Conservation (phyloP, 2,888 invertebrate genomes). For the Antheraea assamensis region DNA sequence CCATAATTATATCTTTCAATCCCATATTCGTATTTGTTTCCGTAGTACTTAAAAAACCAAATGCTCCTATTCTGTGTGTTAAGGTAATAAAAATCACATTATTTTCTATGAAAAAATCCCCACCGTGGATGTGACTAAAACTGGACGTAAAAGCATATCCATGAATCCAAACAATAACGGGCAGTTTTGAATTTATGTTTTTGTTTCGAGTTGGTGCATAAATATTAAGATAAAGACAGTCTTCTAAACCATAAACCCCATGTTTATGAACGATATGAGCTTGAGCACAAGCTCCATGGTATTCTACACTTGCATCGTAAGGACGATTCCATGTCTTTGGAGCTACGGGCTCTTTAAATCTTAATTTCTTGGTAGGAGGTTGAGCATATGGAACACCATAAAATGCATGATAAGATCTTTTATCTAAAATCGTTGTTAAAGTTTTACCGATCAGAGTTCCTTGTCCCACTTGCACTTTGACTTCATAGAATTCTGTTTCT, state of each 20-base stretch:
- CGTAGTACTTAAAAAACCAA: conserved; percentile 70
- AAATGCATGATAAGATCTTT: conserved; percentile 59
- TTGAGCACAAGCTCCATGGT: conserved; percentile 83
- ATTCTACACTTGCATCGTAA: conserved; percentile 80
- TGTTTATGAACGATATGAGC: conserved; percentile 70
- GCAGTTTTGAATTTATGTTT: conserved; percentile 34
- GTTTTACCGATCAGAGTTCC: conserved; percentile 57
- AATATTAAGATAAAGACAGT: conserved; percentile 87
- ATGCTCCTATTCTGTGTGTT: conserved; percentile 67
- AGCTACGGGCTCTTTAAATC: conserved; percentile 67
- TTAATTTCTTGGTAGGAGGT: conserved; percentile 56
- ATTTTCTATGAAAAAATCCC: conserved; percentile 71
- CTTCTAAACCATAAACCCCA: conserved; percentile 74
- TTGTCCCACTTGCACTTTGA: conserved; percentile 59
- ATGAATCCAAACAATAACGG: conserved; percentile 72
- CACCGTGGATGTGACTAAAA: conserved; percentile 71
- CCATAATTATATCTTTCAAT: conserved; percentile 69
- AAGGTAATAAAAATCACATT: conserved; percentile 63
- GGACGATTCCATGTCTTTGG: conserved; percentile 71
- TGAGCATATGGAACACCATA: conserved; percentile 72
- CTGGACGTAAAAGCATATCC: conserved; percentile 71
- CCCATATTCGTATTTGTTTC: conserved; percentile 71
- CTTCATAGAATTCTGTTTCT: conserved; percentile 34
- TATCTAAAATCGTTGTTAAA: conserved; percentile 53
- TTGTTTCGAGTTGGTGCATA: conserved; percentile 80